phyloP scores from a whole-genome alignment of 1,140 invertebrate genomes.

The Pogonomyrmex barbatus region DNA sequence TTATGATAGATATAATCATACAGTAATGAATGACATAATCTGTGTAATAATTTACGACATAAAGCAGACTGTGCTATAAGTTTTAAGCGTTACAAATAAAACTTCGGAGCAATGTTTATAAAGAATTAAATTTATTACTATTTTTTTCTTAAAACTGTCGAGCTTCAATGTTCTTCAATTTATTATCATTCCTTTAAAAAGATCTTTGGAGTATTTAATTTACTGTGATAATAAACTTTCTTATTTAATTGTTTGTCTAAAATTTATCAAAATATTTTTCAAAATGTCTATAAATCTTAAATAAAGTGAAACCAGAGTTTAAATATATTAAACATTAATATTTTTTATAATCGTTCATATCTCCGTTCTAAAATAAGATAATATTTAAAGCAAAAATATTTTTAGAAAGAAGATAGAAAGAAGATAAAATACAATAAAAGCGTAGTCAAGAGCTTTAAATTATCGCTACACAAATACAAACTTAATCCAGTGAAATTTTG shows the following conservation, averaged over 20 bases:
- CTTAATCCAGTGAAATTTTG: slow-evolving; percentile 38
- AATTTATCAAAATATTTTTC: background rate
- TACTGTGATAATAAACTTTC: background rate
- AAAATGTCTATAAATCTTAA: background rate
- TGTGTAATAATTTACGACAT: slow-evolving; percentile 11
- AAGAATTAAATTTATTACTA: background rate
- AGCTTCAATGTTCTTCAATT: background rate
- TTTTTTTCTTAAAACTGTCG: background rate
- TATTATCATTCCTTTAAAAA: background rate
- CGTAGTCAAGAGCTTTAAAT: slow-evolving; percentile 12
- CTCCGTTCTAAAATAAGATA: slow-evolving; percentile 5
- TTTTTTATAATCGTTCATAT: background rate
- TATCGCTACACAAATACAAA: slow-evolving; percentile 40
- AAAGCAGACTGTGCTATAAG: background rate
- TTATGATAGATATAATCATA: background rate
- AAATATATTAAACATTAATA: background rate
- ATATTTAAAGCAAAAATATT: slow-evolving; percentile 10
- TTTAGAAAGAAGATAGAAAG: background rate
- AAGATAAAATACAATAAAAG: background rate
- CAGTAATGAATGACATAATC: slow-evolving; percentile 17
- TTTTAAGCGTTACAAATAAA: slow-evolving; percentile 3
- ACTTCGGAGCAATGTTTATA: background rate
- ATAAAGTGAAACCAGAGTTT: no score
- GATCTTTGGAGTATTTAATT: slow-evolving; percentile 1
- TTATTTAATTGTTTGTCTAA: background rate